Evolutionary conservation across 2,888 invertebrate species (phyloP).

Genomic region (Coenonympha glycerion): DNA sequence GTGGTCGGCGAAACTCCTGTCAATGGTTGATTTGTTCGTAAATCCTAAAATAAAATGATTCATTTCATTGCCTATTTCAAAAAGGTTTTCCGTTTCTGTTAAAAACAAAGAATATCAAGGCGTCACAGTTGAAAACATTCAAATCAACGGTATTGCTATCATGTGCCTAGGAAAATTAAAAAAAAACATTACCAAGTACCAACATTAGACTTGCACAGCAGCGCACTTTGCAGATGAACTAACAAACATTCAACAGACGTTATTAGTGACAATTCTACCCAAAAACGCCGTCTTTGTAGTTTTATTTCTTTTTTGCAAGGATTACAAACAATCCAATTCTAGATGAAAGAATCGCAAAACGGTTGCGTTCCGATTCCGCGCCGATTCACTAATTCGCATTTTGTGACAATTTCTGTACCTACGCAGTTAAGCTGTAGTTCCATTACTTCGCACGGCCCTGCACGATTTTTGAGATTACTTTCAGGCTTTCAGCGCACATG

Average conservation of each 20-base stretch:
- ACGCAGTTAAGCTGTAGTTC: constrained; percentile 17
- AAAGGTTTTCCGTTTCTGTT: no score
- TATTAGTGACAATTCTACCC: constrained; percentile 41
- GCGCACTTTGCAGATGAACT: constrained; percentile 35
- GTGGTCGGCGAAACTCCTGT: no score
- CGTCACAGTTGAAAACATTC: no score
- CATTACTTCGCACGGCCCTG: no score
- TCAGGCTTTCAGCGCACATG: no score
- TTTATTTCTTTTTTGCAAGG: constrained; percentile 40
- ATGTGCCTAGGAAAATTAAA: background rate
- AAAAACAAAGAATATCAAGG: no score
- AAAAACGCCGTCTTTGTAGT: constrained; percentile 43
- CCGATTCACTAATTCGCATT: constrained; percentile 40
- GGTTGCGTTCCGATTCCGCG: constrained; percentile 41
- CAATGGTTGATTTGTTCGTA: no score
- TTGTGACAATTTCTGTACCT: constrained; percentile 37
- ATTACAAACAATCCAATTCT: constrained; percentile 57
- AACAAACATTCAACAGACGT: constrained; percentile 38
- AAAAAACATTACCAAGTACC: constrained; percentile 16
- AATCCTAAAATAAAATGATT: no score
- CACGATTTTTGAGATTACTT: no score
- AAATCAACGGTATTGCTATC: background rate
- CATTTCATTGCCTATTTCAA: no score
- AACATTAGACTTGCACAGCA: constrained; percentile 29
- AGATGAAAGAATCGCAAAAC: constrained; percentile 33